Evolutionary conservation across 2,113 vertebrate genomes (phyloP).

Genomic region (Semnornis frantzii): DNA sequence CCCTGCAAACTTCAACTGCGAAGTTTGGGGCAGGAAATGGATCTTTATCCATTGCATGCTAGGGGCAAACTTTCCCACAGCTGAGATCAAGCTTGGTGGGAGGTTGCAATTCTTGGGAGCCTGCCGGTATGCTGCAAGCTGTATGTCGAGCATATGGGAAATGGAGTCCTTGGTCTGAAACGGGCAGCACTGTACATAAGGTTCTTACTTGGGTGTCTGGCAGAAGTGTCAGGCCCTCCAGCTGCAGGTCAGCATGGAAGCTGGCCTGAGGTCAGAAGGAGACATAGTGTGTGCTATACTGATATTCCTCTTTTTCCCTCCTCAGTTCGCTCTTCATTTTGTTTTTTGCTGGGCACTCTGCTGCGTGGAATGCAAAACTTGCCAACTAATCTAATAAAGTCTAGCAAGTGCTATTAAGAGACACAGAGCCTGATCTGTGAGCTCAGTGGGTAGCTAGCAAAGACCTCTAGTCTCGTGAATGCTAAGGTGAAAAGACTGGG

Average conservation of each 20-base stretch:
- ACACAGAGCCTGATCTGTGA: neutral
- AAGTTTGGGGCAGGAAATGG: slow-evolving; percentile 33
- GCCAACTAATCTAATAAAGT: neutral
- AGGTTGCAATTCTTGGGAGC: neutral
- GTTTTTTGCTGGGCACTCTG: neutral
- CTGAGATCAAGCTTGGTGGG: neutral
- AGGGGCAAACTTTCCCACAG: slow-evolving; percentile 45
- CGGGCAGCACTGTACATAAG: accelerated
- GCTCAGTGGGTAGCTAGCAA: slow-evolving; percentile 36
- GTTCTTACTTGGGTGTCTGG: neutral
- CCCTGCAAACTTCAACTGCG: neutral
- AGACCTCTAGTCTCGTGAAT: neutral
- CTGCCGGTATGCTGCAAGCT: neutral
- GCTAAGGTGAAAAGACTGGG: neutral
- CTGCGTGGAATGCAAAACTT: slow-evolving; percentile 22
- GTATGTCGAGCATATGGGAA: neutral
- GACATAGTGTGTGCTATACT: accelerated
- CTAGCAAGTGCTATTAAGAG: slow-evolving; percentile 17
- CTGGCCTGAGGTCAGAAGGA: neutral
- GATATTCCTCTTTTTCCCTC: neutral
- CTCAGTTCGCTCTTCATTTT: neutral
- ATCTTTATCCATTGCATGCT: slow-evolving; percentile 21
- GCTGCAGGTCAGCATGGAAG: neutral
- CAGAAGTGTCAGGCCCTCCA: neutral
- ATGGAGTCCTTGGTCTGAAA: neutral